Base-by-base conservation (phyloP, 2,888 invertebrate genomes). In the Clepsis dumicolana region DNA sequence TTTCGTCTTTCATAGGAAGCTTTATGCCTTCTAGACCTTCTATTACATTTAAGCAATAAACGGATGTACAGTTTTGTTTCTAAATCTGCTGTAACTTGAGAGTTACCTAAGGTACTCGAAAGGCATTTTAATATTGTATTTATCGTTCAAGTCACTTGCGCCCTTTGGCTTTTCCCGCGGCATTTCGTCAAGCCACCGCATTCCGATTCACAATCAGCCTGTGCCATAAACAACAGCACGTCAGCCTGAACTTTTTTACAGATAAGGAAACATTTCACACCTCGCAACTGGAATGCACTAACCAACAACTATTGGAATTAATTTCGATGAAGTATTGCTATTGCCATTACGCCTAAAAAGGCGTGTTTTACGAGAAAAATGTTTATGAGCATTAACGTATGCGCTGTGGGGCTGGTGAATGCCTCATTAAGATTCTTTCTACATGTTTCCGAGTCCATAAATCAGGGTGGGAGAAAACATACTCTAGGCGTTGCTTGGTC, bases 391-490 rank as follows among this genome's bases (percentile, higher is more conserved):
- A 62, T 62, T 70, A 63, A 64, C 64, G 44, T 54, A 62, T 64
- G 65, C 57, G 72, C 56, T 57, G 65, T 52, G 62, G 73, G 64
- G 71, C 67, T 65, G 48, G 65, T 74, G 71, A 72, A 74, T 77
- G 77, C 74, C 71, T 78, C 78, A 81, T 84, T 84, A 81, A 81
- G 75, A 81, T 81, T 76, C 76, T 74, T 74, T 70, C 71, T 66
- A 70, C 75, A 72, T 73, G 74, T 71, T 73, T 70, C 75, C 74
- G 72, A 76, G 74, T 69, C 63, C 64, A 78, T 80, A 76, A 80
- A 82, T 82, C 79, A 78, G 75, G 65, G 64, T 69, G 56, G 62
- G 50, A 27, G 61, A 70, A 72, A 71, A 72, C 64, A 69, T 65
- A 72, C 71, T 73, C 71, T 25, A 48, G 57, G 24, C 24, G 24